Evolutionary conservation across 1,140 invertebrate genomes (phyloP), one percentile per base, ranked within the genome.

Genomic region (Microplitis mediator): DNA sequence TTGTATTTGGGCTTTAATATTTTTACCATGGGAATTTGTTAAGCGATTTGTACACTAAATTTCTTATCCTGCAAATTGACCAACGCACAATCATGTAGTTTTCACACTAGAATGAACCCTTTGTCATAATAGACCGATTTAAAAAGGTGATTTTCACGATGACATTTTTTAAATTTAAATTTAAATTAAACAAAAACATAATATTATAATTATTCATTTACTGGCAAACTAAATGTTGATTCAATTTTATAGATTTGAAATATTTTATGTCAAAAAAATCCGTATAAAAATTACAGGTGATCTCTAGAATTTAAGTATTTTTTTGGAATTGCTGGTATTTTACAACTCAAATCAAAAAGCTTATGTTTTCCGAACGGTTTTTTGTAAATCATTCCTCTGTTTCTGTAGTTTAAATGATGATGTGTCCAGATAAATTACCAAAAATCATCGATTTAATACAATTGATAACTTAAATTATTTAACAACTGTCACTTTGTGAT

Each of bases 51-150:
- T 75, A 74, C 75, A 74, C 75, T 78, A 75, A 78, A 79, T 80
- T 82, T 23, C 2, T 23, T 80, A 70, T 84, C 79, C 82, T 85
- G 80, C 4, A 74, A 84, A 79, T 78, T 81, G 78, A 77, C 67
- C 79, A 80, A 69, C 75, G 69, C 75, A 73, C 69, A 78, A 79
- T 45, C 2, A 45, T 45, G 6, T 83, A 80, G 75, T 81, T 76
- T 83, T 85, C 77, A 85, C 79, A 80, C 78, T 77, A 83, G 80
- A 85, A 74, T 75, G 79, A 82, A 72, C 80, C 81, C 79, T 85
- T 86, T 85, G 84, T 83, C 73, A 77, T 83, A 81, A 80, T 79
- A 71, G n/a, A 23, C 6, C 23, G 16, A 14, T 4, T 45, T 50
- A 16, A 45, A 45, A 34, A 51, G 13, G 4, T 31, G 9, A 52